Evolutionary conservation across 2,888 invertebrate species (phyloP).

Genomic region (Microctonus brassicae): DNA sequence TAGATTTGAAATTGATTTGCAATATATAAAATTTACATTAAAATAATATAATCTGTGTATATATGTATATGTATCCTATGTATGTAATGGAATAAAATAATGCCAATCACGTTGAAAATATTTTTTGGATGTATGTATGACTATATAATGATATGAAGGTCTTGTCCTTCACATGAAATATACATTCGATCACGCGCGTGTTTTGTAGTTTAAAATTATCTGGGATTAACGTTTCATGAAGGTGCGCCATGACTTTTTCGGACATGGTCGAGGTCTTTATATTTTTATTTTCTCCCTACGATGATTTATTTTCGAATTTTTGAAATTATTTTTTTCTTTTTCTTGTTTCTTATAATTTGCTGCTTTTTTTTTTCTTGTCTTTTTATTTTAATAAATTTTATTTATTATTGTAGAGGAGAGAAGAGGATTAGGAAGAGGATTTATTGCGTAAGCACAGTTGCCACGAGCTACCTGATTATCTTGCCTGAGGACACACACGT

Average conservation of each 20-base stretch:
- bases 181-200: constrained; percentile 21
- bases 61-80: background rate
- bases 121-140: background rate
- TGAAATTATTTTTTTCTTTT: background rate
- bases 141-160: constrained; percentile 14
- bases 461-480: constrained; percentile 28
- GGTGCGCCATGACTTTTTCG: constrained; percentile 12
- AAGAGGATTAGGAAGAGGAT: constrained; percentile 24
- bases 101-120: constrained; percentile 17
- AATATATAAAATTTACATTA: background rate
- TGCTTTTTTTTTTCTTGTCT: background rate
- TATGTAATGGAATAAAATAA: background rate
- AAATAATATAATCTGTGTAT: no score
- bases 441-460: constrained; percentile 34
- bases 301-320: no score
- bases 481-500: constrained; percentile 17
- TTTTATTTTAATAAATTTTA: background rate
- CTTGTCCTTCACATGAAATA: constrained; percentile 17
- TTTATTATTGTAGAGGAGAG: background rate
- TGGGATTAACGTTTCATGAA: constrained; percentile 4
- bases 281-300: background rate
- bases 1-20: background rate
- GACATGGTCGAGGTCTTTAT: background rate
- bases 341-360: background rate
- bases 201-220: constrained; percentile 12